phyloP scores from a whole-genome alignment of 2,797 vertebrate genomes.

The Microctenopoma stevenorrisi region DNA sequence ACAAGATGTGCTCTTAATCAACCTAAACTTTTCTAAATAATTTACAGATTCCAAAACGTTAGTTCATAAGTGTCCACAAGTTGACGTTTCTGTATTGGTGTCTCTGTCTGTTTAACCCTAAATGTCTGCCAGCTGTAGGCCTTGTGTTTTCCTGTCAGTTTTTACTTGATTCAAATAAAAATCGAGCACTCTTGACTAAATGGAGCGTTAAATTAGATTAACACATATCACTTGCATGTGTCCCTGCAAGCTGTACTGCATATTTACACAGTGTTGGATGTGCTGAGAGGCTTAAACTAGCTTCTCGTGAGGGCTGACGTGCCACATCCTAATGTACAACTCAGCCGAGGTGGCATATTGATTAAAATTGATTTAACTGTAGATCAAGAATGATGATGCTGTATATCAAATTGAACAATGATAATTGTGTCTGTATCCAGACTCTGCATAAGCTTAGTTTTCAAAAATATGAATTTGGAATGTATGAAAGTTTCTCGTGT shows the following conservation, averaged over 20 bases:
- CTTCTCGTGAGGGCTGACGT: not conserved
- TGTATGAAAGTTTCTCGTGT: conserved; percentile 56
- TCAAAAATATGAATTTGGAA: conserved; percentile 23
- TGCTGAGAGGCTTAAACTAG: not conserved
- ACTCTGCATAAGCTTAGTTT: not conserved
- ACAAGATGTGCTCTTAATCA: not conserved
- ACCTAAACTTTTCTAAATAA: not conserved
- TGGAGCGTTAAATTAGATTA: conserved; percentile 10
- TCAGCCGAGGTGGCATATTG: not conserved
- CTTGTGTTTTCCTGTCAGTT: not conserved
- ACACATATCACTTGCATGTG: conserved; percentile 5
- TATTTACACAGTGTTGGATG: not conserved
- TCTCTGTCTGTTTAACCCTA: not conserved
- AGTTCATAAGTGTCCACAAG: not conserved
- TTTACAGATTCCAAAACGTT: not conserved
- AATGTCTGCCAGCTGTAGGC: conserved; percentile 5
- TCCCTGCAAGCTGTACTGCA: not conserved
- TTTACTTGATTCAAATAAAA: not conserved
- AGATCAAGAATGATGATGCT: conserved; percentile 29
- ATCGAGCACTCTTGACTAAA: not conserved
- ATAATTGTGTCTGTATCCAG: conserved; percentile 14
- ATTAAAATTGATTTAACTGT: conserved; percentile 26
- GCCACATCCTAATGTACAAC: not conserved
- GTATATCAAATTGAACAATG: conserved; percentile 14
- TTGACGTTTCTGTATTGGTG: not conserved